These are phyloP conservation scores for Caenorhabditis sp. DNA, from an alignment of 2,888 invertebrate genomes.

Conservation along the genomic window DNA sequence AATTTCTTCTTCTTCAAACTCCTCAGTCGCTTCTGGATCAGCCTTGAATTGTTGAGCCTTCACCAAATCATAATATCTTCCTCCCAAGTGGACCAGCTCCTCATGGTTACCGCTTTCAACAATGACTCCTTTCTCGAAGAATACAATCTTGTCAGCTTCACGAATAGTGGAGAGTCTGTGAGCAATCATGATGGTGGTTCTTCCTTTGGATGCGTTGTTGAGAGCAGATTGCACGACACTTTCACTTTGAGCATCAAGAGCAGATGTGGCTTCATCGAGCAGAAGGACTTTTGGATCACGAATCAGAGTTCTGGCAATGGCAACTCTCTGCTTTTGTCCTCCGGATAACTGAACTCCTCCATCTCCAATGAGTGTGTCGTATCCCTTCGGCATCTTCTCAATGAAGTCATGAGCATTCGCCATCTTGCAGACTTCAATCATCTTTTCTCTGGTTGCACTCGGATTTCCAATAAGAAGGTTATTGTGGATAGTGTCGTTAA, in stretches of 20 bases:
- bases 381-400: slow-evolving; percentile 69
- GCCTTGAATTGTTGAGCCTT: slow-evolving; percentile 70
- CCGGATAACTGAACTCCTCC: slow-evolving; percentile 75
- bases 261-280: slow-evolving; percentile 83
- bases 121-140: slow-evolving; percentile 70
- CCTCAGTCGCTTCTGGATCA: slow-evolving; percentile 58
- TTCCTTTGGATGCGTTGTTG: slow-evolving; percentile 68
- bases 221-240: slow-evolving; percentile 84
- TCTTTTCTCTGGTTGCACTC: slow-evolving; percentile 61
- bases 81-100: slow-evolving; percentile 64
- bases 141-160: slow-evolving; percentile 73
- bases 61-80: slow-evolving; percentile 66
- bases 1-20: slow-evolving; percentile 35
- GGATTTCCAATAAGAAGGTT: slow-evolving; percentile 67
- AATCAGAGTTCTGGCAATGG: slow-evolving; percentile 68
- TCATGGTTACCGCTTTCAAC: slow-evolving; percentile 68
- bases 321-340: slow-evolving; percentile 73
- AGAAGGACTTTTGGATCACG: slow-evolving; percentile 79
- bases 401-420: slow-evolving; percentile 76
- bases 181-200: slow-evolving; percentile 72
- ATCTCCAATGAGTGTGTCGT: slow-evolving; percentile 73
- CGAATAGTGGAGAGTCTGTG: slow-evolving; percentile 73
- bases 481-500: slow-evolving; percentile 70
- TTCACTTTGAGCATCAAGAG: slow-evolving; percentile 87
- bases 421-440: slow-evolving; percentile 71